Evolutionary conservation across 2,113 vertebrate genomes (phyloP).

Genomic region (Psittacara wagleri): DNA sequence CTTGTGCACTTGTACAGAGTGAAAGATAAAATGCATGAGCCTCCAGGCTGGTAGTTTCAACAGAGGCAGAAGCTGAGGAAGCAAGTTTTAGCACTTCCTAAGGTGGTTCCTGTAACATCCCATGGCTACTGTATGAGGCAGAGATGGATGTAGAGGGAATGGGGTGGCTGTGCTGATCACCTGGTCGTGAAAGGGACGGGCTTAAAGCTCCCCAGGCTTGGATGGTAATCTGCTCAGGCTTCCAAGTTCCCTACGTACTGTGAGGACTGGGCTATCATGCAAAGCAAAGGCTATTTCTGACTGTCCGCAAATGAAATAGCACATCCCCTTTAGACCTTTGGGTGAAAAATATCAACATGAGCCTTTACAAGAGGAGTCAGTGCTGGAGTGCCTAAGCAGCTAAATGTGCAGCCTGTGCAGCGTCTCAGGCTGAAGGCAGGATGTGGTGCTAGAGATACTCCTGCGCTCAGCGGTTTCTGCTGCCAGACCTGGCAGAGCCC

Average conservation of each 20-base stretch:
- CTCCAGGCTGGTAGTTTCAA: neutral
- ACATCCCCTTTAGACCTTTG: too few relatives aligned
- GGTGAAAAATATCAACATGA: neutral
- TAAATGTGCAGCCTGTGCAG: accelerated
- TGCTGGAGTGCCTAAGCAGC: neutral
- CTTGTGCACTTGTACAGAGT: neutral
- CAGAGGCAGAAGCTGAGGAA: accelerated
- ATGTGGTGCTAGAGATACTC: accelerated
- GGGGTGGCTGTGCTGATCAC: accelerated
- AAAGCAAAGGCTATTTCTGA: neutral
- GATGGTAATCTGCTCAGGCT: neutral
- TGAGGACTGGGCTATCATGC: accelerated
- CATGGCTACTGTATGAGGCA: neutral
- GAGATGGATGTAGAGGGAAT: neutral
- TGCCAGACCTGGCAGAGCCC: neutral
- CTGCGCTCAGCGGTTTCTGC: neutral
- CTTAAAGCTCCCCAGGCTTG: neutral
- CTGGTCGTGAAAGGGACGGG: accelerated
- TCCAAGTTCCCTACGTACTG: neutral
- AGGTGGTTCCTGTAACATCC: neutral
- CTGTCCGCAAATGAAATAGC: accelerated
- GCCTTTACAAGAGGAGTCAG: neutral
- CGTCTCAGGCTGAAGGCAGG: neutral
- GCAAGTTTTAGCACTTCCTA: neutral
- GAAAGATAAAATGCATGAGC: neutral